Conservation (phyloP, 2,888 invertebrate genomes). For the Nemoura dubitans region DNA sequence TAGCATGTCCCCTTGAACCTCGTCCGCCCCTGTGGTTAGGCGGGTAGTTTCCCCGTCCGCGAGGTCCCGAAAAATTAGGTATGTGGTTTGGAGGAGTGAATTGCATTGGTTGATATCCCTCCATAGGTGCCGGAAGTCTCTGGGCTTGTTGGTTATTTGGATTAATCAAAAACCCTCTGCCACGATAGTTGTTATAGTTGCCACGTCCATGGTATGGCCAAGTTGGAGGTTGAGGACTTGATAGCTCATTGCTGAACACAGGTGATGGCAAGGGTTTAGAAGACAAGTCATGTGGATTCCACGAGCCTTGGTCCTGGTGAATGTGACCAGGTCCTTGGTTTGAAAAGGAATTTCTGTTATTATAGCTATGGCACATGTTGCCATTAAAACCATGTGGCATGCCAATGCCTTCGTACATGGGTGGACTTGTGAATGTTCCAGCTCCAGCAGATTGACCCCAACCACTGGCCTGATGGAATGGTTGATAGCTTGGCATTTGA, state of each 20-base stretch:
- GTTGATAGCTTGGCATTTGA: background rate
- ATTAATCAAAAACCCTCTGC: background rate
- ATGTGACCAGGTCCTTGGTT: background rate
- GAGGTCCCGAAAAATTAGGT: background rate
- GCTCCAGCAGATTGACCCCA: background rate
- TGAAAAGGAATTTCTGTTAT: background rate
- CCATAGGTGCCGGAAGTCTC: background rate
- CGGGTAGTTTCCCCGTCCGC: background rate
- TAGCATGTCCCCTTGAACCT: background rate
- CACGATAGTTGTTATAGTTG: background rate
- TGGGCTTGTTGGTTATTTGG: background rate
- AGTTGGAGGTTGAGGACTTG: background rate
- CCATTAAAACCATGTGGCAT: background rate
- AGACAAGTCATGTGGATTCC: background rate
- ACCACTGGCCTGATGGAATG: background rate
- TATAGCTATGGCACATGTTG: background rate
- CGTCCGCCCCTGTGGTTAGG: background rate
- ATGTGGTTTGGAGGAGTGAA: background rate
- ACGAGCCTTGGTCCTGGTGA: background rate
- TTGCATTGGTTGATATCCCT: background rate
- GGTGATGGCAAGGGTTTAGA: background rate
- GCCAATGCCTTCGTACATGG: background rate
- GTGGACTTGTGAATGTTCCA: background rate
- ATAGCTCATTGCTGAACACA: background rate
- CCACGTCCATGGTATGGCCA: background rate